These are phyloP conservation scores for Meganola albula DNA, from an alignment of 2,888 invertebrate species.

Conservation along the genomic window DNA sequence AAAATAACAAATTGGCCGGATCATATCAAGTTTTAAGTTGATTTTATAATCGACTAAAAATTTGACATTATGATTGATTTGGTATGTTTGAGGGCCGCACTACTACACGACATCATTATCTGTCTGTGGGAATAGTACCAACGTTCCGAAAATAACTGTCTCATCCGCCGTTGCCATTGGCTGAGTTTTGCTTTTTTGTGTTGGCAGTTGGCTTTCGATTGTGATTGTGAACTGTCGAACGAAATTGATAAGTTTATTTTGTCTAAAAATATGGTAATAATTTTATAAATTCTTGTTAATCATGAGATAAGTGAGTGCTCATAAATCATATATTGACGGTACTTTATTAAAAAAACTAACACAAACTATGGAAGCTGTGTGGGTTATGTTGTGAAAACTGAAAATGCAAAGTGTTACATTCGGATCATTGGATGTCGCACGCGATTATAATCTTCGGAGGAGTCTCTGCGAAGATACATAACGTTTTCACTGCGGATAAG, in stretches of 20 bases:
- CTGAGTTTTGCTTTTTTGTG: constrained; percentile 21
- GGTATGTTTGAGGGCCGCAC: too few species aligned
- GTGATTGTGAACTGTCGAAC: constrained; percentile 45
- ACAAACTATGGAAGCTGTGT: constrained; percentile 34
- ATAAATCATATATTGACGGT: constrained; percentile 28
- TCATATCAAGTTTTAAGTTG: too few species aligned
- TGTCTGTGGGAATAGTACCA: constrained; percentile 9
- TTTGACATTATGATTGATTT: too few species aligned
- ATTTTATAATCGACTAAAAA: too few species aligned
- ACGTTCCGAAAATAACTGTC: constrained; percentile 8
- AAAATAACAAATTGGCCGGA: too few species aligned
- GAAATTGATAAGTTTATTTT: constrained; percentile 66
- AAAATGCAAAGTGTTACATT: constrained; percentile 60
- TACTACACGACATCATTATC: too few species aligned
- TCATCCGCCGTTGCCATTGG: constrained; percentile 29
- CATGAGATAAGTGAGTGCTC: constrained; percentile 46
- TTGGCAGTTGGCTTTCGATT: constrained; percentile 36
- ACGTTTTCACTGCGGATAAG: constrained; percentile 52
- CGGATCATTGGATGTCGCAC: constrained; percentile 54
- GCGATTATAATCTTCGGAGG: constrained; percentile 49
- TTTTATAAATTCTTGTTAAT: constrained; percentile 44
- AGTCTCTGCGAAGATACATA: constrained; percentile 42
- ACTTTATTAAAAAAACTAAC: constrained; percentile 33
- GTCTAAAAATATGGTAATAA: constrained; percentile 48
- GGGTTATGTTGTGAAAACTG: constrained; percentile 50